Conservation (phyloP, 92 coral and sea anemone genomes). For the Blastomussa wellsi region DNA sequence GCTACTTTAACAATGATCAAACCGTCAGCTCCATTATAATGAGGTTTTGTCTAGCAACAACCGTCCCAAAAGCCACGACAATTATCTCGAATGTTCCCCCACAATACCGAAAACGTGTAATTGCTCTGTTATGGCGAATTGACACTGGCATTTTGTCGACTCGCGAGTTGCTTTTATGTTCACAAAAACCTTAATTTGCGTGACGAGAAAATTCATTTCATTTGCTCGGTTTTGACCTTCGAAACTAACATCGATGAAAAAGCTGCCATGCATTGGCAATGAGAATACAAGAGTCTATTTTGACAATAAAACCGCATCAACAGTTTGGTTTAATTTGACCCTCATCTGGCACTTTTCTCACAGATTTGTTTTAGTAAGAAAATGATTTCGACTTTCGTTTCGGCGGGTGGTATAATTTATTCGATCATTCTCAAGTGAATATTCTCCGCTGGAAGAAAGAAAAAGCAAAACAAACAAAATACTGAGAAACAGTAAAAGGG, state of each 20-base stretch:
- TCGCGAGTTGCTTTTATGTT: slow-evolving; percentile 9
- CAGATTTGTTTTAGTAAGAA: slow-evolving; percentile 12
- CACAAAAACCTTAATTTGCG: neutral
- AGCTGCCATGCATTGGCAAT: slow-evolving; percentile 19
- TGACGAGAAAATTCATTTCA: neutral
- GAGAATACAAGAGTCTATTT: slow-evolving; percentile 8
- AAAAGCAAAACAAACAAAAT: neutral
- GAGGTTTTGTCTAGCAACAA: slow-evolving; percentile 11
- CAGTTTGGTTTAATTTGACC: slow-evolving; percentile 34
- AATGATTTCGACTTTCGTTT: slow-evolving; percentile 19
- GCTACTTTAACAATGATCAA: slow-evolving; percentile 21
- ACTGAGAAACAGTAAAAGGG: neutral
- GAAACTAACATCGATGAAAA: neutral
- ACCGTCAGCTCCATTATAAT: neutral
- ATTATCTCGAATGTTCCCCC: slow-evolving; percentile 17
- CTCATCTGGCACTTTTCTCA: slow-evolving; percentile 37
- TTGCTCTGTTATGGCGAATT: slow-evolving; percentile 25
- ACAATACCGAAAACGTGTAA: neutral
- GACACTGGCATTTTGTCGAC: slow-evolving; percentile 24
- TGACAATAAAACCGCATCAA: slow-evolving; percentile 14
- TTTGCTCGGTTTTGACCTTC: slow-evolving; percentile 14
- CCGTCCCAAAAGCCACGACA: slow-evolving; percentile 14
- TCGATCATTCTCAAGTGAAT: slow-evolving; percentile 6
- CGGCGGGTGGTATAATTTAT: slow-evolving; percentile 39
- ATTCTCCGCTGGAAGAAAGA: neutral